Base-by-base conservation (phyloP, 2,888 invertebrate species). In the Smittia sp. region DNA sequence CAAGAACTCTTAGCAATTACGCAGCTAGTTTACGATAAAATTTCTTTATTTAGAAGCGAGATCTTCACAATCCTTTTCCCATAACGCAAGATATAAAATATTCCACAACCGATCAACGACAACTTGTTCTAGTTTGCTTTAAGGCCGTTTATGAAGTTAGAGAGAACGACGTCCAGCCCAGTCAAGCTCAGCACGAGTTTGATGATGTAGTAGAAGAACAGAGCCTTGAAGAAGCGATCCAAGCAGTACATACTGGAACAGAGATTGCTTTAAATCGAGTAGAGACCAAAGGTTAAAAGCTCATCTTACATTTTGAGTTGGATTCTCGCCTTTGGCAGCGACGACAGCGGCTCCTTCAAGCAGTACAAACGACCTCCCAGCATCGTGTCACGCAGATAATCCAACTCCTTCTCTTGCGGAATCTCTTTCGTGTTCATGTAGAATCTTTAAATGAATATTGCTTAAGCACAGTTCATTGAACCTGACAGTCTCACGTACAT, bases 361-460 rank as follows among this genome's bases (percentile, higher is more conserved):
- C 95, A 90, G 79, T 90, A 96, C 76, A 90, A 85, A 74, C 96
- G 88, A 1, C 93, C 90, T 0, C 97, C 97, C 20, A 93, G 85
- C 77, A 94, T 86, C 77, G 92, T 89, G 75, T 86, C 84, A 75
- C 88, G 89, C 76, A 96, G 85, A 77, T 95, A 97, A 1, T 88
- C 86, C 3, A 52, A 20, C 77, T 95, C 97, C 2, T 20, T 15
- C 65, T 69, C 69, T 27, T 69, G 25, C 7, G 52, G 41, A 69
- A 69, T 54, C 7, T 15, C 27, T 4, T 11, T 54, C 2, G 69
- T 69, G 69, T 69, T 52, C 54, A 54, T 69, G 18, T 69, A 69
- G 54, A 69, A 69, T 18, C 69, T 69, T 22, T 20, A 24, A 18
- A 18, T 1, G 1, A 1, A 1, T 11, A 46, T 11, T 46, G 52